Base-by-base conservation (phyloP, 2,113 vertebrate genomes). In the Pedionomus torquatus region DNA sequence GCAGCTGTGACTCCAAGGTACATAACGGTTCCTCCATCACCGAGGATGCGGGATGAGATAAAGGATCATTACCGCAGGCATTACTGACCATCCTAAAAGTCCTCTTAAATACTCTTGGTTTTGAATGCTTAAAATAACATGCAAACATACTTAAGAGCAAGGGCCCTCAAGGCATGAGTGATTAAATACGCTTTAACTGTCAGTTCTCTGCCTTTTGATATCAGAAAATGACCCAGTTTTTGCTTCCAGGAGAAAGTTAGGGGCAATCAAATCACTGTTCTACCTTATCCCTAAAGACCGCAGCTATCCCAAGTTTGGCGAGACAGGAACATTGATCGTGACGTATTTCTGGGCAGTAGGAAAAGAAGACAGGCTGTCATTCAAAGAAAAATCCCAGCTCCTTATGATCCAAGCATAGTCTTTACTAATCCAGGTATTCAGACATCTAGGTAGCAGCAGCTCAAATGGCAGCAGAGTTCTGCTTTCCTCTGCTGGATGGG, bases 1-100 rank as follows among this genome's bases (percentile, higher is more conserved):
- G 90, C 95, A 89, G 93, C n/a, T 63, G 54, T 44, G 93, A 51
- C 70, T 96, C 83, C 68, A 2, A 78, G 82, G 90, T 35, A 43
- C 78, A 58, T 28, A 54, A 52, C 31, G 54, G n/a, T 24, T 23
- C 81, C 84, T 79, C 51, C 48, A 5, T 4, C 49, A 3, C 58
- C 1, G 63, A 48, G 70, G 41, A n/a, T 33, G 51, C 0, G 1
- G 75, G 43, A 18, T 33, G 51, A 66, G 60, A 19, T 3, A 5
- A 26, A 17, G 23, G 41, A 51, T 25, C 52, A 4, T 7, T 57
- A 16, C 58, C 30, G 24, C 55, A 70, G 70, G 64, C 90, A 17
- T 6, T 66, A 52, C 55, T 41, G 79, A 39, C 63, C 90, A 51
- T n/a, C 43, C 43, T 60, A 2, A 19, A 70, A 39, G 60, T 51